Conservation (phyloP, 2,797 vertebrate genomes). For the Okamejei kenojei region DNA sequence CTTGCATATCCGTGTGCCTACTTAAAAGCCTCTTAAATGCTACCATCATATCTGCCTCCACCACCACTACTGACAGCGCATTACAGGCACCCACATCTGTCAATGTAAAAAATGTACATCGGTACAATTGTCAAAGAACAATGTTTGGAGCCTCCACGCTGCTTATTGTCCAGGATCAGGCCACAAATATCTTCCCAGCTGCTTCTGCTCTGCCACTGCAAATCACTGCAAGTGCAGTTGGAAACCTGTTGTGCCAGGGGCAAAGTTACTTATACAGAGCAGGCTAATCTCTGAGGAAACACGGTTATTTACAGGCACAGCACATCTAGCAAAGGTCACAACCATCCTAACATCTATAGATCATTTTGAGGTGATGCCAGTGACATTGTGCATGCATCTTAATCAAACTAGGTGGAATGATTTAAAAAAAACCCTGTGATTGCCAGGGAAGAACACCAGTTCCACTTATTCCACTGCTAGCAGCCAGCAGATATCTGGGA, state of each 20-base stretch:
- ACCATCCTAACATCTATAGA: not conserved
- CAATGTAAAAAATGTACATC: too few relatives aligned
- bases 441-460: not conserved
- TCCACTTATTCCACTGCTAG: not conserved
- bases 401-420: not conserved
- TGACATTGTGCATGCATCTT: not conserved
- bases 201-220: not conserved
- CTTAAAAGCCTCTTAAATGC: too few relatives aligned
- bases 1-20: too few relatives aligned
- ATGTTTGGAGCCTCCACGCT: not conserved
- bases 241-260: not conserved
- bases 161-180: not conserved
- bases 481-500: not conserved
- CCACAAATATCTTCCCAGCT: not conserved
- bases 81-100: too few relatives aligned
- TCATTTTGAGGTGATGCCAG: not conserved
- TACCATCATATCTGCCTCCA: too few relatives aligned
- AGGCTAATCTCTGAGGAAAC: not conserved
- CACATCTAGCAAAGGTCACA: not conserved
- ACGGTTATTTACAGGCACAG: not conserved
- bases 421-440: not conserved
- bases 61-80: too few relatives aligned
- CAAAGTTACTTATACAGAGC: too few relatives aligned
- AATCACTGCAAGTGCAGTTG: not conserved
- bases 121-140: not conserved